These are phyloP conservation scores for Cerceris rybyensis DNA, from an alignment of 2,888 invertebrate genomes.

Conservation along the genomic window DNA sequence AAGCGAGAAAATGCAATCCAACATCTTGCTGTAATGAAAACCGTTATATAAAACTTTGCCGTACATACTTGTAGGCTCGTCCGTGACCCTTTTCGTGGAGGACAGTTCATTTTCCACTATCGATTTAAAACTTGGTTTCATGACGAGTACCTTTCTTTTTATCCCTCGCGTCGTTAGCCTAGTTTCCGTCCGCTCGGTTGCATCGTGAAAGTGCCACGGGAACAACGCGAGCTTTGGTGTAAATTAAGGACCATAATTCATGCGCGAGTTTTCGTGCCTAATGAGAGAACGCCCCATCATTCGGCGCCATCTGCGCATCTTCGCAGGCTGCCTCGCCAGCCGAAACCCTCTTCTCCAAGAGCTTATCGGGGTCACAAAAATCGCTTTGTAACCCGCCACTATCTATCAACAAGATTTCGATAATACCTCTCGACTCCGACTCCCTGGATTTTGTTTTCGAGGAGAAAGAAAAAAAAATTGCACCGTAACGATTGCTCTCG, in stretches of 20 bases:
- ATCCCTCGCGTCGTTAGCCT: conserved; percentile 53
- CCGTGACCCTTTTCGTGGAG: conserved; percentile 12
- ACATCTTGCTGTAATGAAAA: too few relatives aligned
- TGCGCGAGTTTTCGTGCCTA: conserved; percentile 64
- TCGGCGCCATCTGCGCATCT: conserved; percentile 66
- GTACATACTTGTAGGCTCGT: not conserved
- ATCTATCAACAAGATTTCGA: conserved; percentile 55
- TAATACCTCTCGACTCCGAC: conserved; percentile 20
- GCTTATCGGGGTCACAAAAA: conserved; percentile 40
- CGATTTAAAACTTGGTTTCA: conserved; percentile 44
- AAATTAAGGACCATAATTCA: conserved; percentile 69
- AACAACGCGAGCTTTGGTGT: conserved; percentile 58
- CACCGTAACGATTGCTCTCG: conserved; percentile 32
- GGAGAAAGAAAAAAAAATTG: conserved; percentile 22
- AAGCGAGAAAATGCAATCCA: too few relatives aligned
- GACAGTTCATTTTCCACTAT: conserved; percentile 30
- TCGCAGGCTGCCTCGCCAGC: conserved; percentile 59
- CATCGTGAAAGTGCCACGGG: conserved; percentile 22
- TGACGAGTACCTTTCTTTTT: conserved; percentile 53
- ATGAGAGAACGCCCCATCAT: conserved; percentile 70
- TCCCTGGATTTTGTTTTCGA: conserved; percentile 28
- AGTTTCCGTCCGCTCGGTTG: conserved; percentile 51
- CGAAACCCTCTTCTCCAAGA: conserved; percentile 3
- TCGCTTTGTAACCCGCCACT: conserved; percentile 59
- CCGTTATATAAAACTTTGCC: too few relatives aligned